phyloP scores from a whole-genome alignment of 1,140 invertebrate species.

The Holcopasites calliopsidis region DNA sequence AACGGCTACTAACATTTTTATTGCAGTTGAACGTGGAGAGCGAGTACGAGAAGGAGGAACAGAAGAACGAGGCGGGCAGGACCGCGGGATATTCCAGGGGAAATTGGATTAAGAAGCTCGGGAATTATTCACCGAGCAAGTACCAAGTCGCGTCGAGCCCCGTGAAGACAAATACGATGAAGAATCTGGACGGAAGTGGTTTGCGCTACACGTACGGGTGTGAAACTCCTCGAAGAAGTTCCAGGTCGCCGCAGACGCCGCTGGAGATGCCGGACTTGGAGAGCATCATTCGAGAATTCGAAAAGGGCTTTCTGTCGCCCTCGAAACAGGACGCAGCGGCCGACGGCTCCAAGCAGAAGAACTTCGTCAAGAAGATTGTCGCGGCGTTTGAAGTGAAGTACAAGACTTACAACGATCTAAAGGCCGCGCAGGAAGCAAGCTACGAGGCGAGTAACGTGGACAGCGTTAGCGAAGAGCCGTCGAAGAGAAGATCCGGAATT shows the following conservation, averaged over 20 bases:
- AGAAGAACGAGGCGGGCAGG: background rate
- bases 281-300: constrained; percentile 60
- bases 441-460: background rate
- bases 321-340: background rate
- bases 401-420: background rate
- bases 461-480: fast-evolving
- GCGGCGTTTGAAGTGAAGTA: constrained; percentile 63
- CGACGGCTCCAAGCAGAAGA: background rate
- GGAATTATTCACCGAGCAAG: constrained; percentile 16
- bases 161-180: background rate
- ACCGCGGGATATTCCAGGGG: background rate
- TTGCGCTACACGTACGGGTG: background rate
- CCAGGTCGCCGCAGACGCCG: background rate
- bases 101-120: constrained; percentile 29
- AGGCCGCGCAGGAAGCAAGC: background rate
- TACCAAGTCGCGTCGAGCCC: background rate
- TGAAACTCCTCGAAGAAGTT: background rate
- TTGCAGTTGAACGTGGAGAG: background rate
- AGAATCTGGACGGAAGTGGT: background rate
- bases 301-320: constrained; percentile 47
- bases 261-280: constrained; percentile 45
- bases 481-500: background rate
- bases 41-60: too few relatives aligned
- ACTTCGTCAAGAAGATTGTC: constrained; percentile 66
- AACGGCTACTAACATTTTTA: background rate